phyloP scores from a whole-genome alignment of 2,113 vertebrate genomes.

The Bolborhynchus lineola region DNA sequence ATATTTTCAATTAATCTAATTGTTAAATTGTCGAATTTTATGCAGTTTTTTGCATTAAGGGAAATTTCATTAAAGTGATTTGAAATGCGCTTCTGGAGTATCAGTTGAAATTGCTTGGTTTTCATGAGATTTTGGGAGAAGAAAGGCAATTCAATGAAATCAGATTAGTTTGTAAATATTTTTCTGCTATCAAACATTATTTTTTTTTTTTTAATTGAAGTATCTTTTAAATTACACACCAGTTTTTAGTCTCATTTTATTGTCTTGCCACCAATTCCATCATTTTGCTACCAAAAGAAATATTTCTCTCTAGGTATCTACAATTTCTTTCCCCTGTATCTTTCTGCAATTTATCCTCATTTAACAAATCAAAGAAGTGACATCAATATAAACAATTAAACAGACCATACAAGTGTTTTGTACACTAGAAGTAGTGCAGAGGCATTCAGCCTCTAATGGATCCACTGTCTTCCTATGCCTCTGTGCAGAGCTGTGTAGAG shows the following conservation, averaged over 20 bases:
- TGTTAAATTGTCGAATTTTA: neutral
- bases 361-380: neutral
- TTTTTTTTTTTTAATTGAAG: neutral
- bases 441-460: neutral
- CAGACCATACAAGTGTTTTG: neutral
- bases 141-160: neutral
- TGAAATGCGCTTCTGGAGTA: neutral
- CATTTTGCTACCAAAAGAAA: neutral
- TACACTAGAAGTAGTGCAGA: neutral
- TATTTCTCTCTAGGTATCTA: neutral
- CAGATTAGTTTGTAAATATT: neutral
- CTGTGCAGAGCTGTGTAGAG: neutral
- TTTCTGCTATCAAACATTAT: neutral
- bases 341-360: neutral
- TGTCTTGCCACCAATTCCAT: neutral
- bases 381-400: neutral
- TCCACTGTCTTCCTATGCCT: accelerated
- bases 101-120: neutral
- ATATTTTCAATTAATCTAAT: neutral
- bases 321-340: neutral
- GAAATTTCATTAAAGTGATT: neutral
- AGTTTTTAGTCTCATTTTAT: neutral
- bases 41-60: neutral
- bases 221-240: neutral
- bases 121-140: neutral